Conservation (phyloP, 2,113 vertebrate species). For the human region DNA sequence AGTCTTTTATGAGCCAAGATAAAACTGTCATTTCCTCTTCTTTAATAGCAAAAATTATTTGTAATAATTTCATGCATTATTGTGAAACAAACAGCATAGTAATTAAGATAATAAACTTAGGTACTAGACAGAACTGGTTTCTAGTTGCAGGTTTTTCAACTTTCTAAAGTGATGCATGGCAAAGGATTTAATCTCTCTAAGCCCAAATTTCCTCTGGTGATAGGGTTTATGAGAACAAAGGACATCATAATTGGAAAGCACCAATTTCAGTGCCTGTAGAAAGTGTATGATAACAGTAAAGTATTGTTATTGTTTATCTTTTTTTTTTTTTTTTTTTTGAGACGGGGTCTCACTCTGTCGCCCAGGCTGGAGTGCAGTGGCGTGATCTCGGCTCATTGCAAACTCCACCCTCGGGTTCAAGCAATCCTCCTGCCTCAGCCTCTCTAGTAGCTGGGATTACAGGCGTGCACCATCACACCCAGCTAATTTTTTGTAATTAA, state of each 20-base stretch:
- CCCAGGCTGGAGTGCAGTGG: too few species aligned
- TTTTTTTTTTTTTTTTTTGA: too few species aligned
- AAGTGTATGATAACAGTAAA: not conserved
- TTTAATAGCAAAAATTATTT: not conserved
- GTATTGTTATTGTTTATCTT: not conserved
- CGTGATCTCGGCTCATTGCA: too few species aligned
- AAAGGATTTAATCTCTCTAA: not conserved
- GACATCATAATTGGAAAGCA: not conserved
- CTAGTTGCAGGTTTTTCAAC: not conserved
- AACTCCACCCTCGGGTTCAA: too few species aligned
- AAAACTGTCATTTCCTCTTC: not conserved
- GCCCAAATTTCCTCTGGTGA: not conserved
- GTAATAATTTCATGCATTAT: not conserved
- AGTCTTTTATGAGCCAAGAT: not conserved
- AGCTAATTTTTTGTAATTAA: too few species aligned
- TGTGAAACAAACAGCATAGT: not conserved
- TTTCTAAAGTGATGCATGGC: not conserved
- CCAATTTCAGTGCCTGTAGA: not conserved
- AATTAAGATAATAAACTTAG: not conserved
- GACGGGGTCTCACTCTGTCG: too few species aligned
- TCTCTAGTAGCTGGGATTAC: too few species aligned
- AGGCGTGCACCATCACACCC: too few species aligned
- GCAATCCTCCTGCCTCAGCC: too few species aligned
- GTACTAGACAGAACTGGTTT: not conserved
- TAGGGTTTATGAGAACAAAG: not conserved